phyloP scores from a whole-genome alignment of 2,797 vertebrate genomes.

The Acridotheres tristis region DNA sequence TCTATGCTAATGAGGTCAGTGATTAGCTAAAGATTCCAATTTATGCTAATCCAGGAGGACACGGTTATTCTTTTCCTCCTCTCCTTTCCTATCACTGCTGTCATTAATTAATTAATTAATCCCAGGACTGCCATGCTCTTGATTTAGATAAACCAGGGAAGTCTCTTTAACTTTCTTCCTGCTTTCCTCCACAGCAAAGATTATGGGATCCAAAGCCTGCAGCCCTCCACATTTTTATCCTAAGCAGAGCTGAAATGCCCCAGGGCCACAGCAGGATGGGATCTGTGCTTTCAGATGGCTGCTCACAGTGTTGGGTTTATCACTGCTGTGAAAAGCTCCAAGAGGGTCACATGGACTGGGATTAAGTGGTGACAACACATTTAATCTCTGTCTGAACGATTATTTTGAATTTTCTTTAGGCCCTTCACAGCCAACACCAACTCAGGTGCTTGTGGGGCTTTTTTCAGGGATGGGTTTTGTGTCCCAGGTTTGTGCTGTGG shows the following conservation, averaged over 20 bases:
- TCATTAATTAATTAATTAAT: not conserved
- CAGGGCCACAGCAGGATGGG: not conserved
- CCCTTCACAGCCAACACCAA: not conserved
- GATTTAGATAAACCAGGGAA: not conserved
- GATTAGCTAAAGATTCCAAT: not conserved
- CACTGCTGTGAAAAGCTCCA: not conserved
- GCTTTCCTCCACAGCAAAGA: not conserved
- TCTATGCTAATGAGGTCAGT: not conserved
- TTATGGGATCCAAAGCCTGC: not conserved
- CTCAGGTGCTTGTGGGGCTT: fast-evolving
- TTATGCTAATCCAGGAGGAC: not conserved
- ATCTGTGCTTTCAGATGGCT: not conserved
- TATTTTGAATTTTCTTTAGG: not conserved
- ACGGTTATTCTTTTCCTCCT: not conserved
- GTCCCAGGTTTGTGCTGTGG: not conserved
- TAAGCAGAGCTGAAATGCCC: not conserved
- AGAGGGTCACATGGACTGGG: fast-evolving
- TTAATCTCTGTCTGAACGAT: not conserved
- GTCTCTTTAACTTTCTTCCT: not conserved
- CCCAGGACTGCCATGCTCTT: not conserved
- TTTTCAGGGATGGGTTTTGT: not conserved
- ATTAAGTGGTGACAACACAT: not conserved
- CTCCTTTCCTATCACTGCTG: not conserved
- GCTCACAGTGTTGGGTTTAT: not conserved
- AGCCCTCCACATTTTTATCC: not conserved